phyloP scores from a whole-genome alignment of 2,113 vertebrate genomes.

The Perccottus glenii region DNA sequence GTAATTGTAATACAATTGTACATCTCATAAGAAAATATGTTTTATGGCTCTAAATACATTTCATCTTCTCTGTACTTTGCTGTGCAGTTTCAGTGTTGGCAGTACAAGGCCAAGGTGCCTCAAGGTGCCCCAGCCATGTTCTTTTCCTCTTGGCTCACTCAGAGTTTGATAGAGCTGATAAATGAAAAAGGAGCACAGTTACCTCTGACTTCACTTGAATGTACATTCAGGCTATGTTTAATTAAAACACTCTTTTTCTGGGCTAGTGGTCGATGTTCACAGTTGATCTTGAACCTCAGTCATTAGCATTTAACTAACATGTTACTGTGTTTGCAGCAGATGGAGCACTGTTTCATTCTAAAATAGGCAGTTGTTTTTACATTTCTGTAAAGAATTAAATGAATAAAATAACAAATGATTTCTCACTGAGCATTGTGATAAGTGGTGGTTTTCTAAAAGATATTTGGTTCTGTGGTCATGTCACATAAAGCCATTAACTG shows the following conservation, averaged over 20 bases:
- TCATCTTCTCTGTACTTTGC: neutral
- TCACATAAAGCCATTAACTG: neutral
- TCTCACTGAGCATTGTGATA: too few relatives aligned
- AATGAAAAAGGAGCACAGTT: slow-evolving; percentile 6
- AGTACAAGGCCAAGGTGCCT: neutral
- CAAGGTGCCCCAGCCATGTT: slow-evolving; percentile 8
- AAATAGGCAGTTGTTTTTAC: neutral
- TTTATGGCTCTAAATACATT: neutral
- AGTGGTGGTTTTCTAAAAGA: too few relatives aligned
- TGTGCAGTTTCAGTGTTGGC: neutral
- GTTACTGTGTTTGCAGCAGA: neutral
- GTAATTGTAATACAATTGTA: neutral
- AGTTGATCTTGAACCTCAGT: slow-evolving; percentile 4
- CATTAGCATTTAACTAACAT: neutral
- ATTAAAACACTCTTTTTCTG: neutral
- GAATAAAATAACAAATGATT: too few relatives aligned
- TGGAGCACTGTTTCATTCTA: neutral
- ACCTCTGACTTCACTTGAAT: neutral
- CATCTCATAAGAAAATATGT: neutral
- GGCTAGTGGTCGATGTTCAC: neutral
- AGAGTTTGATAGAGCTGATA: neutral
- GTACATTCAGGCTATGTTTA: neutral
- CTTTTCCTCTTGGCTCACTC: neutral
- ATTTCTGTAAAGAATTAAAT: neutral
- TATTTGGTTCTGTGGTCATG: neutral